phyloP scores from a whole-genome alignment of 2,113 vertebrate genomes.

The Corydoras maculifer region DNA sequence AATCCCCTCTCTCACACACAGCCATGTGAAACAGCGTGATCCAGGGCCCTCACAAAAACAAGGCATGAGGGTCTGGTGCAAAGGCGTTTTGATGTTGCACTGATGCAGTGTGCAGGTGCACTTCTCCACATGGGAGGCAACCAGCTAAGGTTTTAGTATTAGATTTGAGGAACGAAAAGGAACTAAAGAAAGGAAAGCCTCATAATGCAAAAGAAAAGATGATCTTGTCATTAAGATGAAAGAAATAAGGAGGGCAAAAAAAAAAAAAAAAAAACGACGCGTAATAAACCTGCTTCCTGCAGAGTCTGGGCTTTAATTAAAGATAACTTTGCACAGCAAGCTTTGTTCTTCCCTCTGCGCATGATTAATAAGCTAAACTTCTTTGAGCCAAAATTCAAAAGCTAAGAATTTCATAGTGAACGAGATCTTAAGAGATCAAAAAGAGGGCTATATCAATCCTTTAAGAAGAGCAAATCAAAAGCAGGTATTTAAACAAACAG shows the following conservation, averaged over 20 bases:
- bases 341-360: not conserved
- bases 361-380: conserved; percentile 29
- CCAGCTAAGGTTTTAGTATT: not conserved
- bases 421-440: conserved; percentile 1
- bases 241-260: not conserved
- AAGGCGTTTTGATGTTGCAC: conserved; percentile 2
- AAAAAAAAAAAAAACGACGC: too few species aligned
- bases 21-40: not conserved
- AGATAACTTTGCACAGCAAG: conserved; percentile 11
- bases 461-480: not conserved
- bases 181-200: not conserved
- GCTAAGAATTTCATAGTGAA: not conserved
- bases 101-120: conserved; percentile 5
- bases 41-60: conserved; percentile 1
- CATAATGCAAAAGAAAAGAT: conserved; percentile 12
- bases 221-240: conserved; percentile 11
- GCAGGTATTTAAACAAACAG: not conserved
- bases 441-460: not conserved
- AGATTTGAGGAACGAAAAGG: not conserved
- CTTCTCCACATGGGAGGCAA: not conserved
- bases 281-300: conserved; percentile 20
- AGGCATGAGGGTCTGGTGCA: conserved; percentile 2
- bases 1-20: not conserved
- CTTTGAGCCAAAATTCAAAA: not conserved
- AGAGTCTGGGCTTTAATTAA: conserved; percentile 39